A percentile compares a stretch with the other conserved stretches of the same genome.
Conservation (phyloP, 1,140 invertebrate genomes). For the Apis mellifera region Amel_HAv3.1 CM009940.2:8397001-8397500, state of each 20-base stretch:
- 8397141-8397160: conserved; percentile 46
- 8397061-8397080: conserved; percentile 30
- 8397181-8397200: neutral
- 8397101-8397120: conserved; percentile 55
- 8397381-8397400: neutral
- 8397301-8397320: neutral
- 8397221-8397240: too few relatives aligned
- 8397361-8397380: neutral
- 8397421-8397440: neutral
- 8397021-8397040: neutral
- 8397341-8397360: too few relatives aligned
- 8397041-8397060: conserved; percentile 7
- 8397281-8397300: neutral
- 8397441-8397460: neutral
- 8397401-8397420: neutral
- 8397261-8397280: neutral
- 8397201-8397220: conserved; percentile 5
- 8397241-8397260: neutral
- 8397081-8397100: conserved; percentile 49
- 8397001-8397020: neutral
- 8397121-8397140: conserved; percentile 48
- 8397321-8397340: too few relatives aligned
- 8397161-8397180: conserved; percentile 32
- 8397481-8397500: neutral
- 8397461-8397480: conserved; percentile 18